Evolutionary conservation across 2,888 invertebrate genomes (phyloP).

Genomic region (Gastracanthus pulcherrimus): DNA sequence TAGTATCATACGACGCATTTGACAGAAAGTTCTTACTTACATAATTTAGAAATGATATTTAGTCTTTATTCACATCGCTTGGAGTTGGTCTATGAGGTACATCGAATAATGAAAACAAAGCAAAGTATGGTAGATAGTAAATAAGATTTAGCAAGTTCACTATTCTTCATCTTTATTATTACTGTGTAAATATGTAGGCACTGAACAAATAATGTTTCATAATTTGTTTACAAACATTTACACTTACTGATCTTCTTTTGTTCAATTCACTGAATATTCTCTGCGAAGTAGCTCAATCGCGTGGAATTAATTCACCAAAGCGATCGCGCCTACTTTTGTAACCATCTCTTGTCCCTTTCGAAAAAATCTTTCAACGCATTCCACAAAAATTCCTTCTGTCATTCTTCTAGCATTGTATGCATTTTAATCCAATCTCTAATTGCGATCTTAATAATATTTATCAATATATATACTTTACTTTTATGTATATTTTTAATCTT

Average conservation of each 20-base stretch:
- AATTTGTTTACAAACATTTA: slow-evolving; percentile 75
- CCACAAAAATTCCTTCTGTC: slow-evolving; percentile 58
- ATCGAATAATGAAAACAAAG: slow-evolving; percentile 50
- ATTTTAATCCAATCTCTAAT: slow-evolving; percentile 70
- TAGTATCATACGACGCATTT: slow-evolving; percentile 22
- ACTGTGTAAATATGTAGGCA: slow-evolving; percentile 71
- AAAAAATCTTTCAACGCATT: slow-evolving; percentile 42
- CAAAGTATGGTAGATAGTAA: slow-evolving; percentile 57
- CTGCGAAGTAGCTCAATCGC: slow-evolving; percentile 49
- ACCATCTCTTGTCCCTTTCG: slow-evolving; percentile 63
- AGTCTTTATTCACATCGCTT: slow-evolving; percentile 45
- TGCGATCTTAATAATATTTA: slow-evolving; percentile 74
- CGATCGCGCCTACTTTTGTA: slow-evolving; percentile 52
- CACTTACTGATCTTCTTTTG: slow-evolving; percentile 71
- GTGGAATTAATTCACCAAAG: slow-evolving; percentile 66
- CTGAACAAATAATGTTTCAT: slow-evolving; percentile 78
- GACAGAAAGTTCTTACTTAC: slow-evolving; percentile 36
- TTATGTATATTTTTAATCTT: slow-evolving; percentile 73
- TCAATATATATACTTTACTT: slow-evolving; percentile 71
- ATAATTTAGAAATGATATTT: slow-evolving; percentile 47
- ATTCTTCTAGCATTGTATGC: slow-evolving; percentile 70
- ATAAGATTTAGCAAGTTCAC: slow-evolving; percentile 66
- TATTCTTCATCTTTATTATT: slow-evolving; percentile 75
- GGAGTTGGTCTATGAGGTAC: slow-evolving; percentile 34
- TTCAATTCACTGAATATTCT: slow-evolving; percentile 72